Percentiles rank a stretch among this genome's conserved stretches.
These are phyloP conservation scores for Macaria liturata DNA, from an alignment of 2,888 invertebrate genomes.

Conservation along the genomic window DNA sequence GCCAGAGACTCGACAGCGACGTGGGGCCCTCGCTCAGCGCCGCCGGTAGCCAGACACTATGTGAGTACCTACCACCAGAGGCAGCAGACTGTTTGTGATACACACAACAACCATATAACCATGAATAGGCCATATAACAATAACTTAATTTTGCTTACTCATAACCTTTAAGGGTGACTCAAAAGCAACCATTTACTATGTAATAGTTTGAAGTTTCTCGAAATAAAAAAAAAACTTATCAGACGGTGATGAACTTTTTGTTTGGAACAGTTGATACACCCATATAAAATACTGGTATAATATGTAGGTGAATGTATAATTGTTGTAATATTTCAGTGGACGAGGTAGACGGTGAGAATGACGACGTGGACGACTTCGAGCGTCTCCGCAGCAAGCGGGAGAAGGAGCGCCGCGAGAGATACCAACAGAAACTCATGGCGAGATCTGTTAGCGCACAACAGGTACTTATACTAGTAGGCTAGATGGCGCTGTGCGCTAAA, in stretches of 20 bases:
- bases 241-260: too few species aligned
- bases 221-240: too few species aligned
- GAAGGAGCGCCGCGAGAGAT: constrained; percentile 85
- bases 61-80: constrained; percentile 41
- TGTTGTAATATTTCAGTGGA: constrained; percentile 56
- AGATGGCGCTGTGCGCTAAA: too few species aligned
- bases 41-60: constrained; percentile 72
- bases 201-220: too few species aligned
- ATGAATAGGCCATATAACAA: too few species aligned
- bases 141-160: too few species aligned
- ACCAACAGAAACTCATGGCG: constrained; percentile 84
- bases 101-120: too few species aligned
- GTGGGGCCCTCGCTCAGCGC: constrained; percentile 77
- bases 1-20: constrained; percentile 74
- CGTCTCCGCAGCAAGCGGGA: constrained; percentile 87
- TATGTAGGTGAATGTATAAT: too few species aligned
- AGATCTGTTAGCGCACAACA: constrained; percentile 83
- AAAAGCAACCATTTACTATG: too few species aligned
- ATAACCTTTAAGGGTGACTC: too few species aligned
- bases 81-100: background rate
- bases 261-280: too few species aligned
- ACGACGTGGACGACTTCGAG: constrained; percentile 86
- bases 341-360: constrained; percentile 65
- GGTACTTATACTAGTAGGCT: constrained; percentile 42
- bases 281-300: too few species aligned